These are phyloP conservation scores for Andrena fulva DNA, from an alignment of 2,888 invertebrate genomes.

Conservation along the genomic window DNA sequence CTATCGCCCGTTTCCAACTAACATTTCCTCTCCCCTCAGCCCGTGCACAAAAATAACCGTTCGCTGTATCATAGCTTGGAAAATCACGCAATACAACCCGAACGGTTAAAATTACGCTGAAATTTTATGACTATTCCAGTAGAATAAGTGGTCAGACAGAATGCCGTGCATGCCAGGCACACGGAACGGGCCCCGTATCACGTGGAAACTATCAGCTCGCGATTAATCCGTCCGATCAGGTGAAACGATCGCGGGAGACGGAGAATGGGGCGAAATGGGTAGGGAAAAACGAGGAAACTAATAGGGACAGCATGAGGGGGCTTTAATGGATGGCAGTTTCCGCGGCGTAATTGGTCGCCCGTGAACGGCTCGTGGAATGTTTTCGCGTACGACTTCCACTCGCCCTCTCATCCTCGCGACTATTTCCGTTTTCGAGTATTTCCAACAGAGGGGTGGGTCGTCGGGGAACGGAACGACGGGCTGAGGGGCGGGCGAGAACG, in stretches of 20 bases:
- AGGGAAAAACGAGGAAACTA: constrained; percentile 40
- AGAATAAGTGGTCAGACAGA: no score
- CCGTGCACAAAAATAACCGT: no score
- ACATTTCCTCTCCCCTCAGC: no score
- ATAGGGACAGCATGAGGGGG: constrained; percentile 54
- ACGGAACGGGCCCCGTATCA: constrained; percentile 14
- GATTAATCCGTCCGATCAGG: constrained; percentile 63
- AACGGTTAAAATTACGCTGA: no score
- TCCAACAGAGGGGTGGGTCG: not conserved
- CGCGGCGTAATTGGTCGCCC: constrained; percentile 62
- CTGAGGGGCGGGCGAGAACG: not conserved
- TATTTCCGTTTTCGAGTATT: constrained; percentile 41
- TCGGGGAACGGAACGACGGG: not conserved
- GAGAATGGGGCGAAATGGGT: not conserved
- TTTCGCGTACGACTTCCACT: constrained; percentile 53
- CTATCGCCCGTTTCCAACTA: no score
- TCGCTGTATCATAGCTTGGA: not conserved
- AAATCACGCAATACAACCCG: not conserved
- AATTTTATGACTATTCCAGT: no score
- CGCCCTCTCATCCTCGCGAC: constrained; percentile 1
- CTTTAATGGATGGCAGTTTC: constrained; percentile 67
- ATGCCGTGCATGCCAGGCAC: not conserved
- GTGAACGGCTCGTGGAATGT: constrained; percentile 52
- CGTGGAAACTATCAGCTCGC: constrained; percentile 59
- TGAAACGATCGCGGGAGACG: constrained; percentile 23